Evolutionary conservation across 2,113 vertebrate genomes (phyloP).

Genomic region (Microcebus griseorufus): DNA sequence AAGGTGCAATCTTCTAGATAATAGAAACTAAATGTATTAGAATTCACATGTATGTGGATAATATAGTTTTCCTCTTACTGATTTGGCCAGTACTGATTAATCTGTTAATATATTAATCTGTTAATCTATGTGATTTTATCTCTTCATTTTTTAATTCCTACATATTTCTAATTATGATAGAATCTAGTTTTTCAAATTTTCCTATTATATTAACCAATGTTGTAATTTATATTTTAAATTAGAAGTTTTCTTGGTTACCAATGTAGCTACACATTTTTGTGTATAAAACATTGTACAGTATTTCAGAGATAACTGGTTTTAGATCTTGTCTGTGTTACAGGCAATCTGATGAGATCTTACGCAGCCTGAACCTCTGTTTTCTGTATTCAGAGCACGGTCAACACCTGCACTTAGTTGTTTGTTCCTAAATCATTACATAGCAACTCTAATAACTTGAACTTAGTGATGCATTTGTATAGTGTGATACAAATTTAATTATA

Average conservation of each 20-base stretch:
- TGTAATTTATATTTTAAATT: background rate
- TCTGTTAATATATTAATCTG: background rate
- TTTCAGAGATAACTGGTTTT: background rate
- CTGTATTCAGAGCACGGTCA: background rate
- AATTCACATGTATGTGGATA: background rate
- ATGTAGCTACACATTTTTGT: background rate
- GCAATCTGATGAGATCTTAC: background rate
- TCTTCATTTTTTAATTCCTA: background rate
- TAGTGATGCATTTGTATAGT: background rate
- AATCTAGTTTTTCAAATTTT: background rate
- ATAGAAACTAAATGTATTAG: background rate
- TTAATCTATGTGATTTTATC: background rate
- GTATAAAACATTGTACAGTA: background rate
- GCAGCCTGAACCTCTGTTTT: too few species aligned
- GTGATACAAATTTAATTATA: background rate
- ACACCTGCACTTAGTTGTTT: background rate
- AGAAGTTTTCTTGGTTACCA: background rate
- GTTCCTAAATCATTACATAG: background rate
- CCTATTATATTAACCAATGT: background rate
- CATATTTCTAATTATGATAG: background rate
- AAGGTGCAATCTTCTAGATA: background rate
- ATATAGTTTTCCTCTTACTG: background rate
- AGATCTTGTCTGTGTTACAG: background rate
- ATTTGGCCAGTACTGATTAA: background rate
- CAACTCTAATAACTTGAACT: background rate